Conservation (phyloP, 2,113 vertebrate genomes). For the Ornithorhynchus anatinus region DNA sequence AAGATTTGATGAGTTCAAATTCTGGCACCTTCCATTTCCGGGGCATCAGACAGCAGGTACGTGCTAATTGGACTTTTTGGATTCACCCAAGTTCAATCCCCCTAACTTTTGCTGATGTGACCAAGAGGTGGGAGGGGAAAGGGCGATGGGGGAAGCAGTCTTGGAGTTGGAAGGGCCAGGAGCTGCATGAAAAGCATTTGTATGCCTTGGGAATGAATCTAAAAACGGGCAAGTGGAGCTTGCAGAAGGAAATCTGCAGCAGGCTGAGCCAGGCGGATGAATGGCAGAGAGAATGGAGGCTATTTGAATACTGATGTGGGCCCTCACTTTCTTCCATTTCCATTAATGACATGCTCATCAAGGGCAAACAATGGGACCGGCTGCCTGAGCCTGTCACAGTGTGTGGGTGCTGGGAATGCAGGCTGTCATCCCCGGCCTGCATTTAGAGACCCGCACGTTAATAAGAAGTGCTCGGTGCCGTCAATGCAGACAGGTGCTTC, state of each 20-base stretch:
- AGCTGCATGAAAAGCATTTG: conserved; percentile 56
- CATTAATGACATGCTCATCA: conserved; percentile 95
- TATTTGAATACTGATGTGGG: conserved; percentile 97
- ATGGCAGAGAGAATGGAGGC: conserved; percentile 85
- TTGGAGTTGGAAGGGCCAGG: conserved; percentile 13
- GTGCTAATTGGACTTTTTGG: conserved; percentile 44
- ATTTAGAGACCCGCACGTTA: conserved; percentile 86
- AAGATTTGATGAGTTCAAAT: conserved; percentile 9
- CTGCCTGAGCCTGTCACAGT: conserved; percentile 87
- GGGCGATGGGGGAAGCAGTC: conserved; percentile 16
- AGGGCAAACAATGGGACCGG: conserved; percentile 91
- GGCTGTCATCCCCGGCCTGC: conserved; percentile 81
- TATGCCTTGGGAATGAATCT: conserved; percentile 69
- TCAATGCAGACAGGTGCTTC: conserved; percentile 94
- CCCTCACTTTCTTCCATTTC: conserved; percentile 88
- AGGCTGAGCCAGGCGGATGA: conserved; percentile 73
- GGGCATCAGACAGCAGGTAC: conserved; percentile 24
- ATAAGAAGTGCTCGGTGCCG: conserved; percentile 90
- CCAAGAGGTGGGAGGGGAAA: conserved; percentile 16
- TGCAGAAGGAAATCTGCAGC: conserved; percentile 70
- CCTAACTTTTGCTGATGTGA: no score
- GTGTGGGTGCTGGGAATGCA: conserved; percentile 81
- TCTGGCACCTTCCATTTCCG: conserved; percentile 33
- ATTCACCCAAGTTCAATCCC: conserved; percentile 16
- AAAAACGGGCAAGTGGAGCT: conserved; percentile 60